phyloP scores from a whole-genome alignment of 2,797 vertebrate genomes.

The Pygocentrus nattereri region DNA sequence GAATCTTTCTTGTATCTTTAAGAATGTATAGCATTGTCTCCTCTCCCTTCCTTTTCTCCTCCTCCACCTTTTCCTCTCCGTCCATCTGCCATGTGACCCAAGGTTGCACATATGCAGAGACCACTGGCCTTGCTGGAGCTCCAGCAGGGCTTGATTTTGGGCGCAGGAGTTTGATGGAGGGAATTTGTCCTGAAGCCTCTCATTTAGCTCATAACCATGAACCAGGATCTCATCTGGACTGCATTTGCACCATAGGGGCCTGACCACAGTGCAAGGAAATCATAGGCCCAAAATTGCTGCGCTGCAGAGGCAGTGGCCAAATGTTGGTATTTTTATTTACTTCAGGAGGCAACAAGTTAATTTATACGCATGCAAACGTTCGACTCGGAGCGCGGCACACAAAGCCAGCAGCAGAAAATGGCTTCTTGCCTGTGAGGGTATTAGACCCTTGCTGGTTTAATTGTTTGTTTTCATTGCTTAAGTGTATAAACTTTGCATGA shows the following conservation, averaged over 20 bases:
- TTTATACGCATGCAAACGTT: constrained; percentile 77
- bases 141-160: constrained; percentile 62
- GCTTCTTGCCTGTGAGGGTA: constrained; percentile 70
- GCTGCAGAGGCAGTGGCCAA: constrained; percentile 76
- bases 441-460: constrained; percentile 73
- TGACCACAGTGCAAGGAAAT: constrained; percentile 74
- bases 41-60: background rate
- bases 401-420: constrained; percentile 79
- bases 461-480: constrained; percentile 91
- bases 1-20: background rate
- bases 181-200: constrained; percentile 65
- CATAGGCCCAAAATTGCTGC: constrained; percentile 78
- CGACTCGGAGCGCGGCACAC: constrained; percentile 84
- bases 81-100: constrained; percentile 46
- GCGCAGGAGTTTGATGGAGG: constrained; percentile 59
- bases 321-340: constrained; percentile 85
- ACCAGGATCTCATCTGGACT: constrained; percentile 76
- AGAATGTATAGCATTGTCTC: constrained; percentile 3
- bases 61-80: constrained; percentile 6
- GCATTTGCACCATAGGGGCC: constrained; percentile 73
- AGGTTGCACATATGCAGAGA: constrained; percentile 44
- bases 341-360: constrained; percentile 85
- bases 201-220: constrained; percentile 67
- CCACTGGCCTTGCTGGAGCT: constrained; percentile 53
- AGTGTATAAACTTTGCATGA: constrained; percentile 87